These are phyloP conservation scores for Bombus haemorrhoidalis DNA, from an alignment of 1,140 invertebrate species.

Conservation along the genomic window DNA sequence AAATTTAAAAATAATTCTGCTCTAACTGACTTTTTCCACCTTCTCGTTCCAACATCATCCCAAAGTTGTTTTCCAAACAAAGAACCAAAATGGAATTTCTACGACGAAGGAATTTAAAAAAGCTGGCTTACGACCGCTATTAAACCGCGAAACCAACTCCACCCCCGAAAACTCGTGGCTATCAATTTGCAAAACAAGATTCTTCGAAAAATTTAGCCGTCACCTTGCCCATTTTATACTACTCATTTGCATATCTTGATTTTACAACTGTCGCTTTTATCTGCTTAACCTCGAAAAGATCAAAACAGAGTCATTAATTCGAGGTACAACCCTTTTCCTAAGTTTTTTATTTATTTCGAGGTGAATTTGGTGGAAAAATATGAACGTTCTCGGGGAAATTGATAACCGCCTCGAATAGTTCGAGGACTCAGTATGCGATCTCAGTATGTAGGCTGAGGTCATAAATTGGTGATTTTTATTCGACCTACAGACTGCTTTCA, in stretches of 20 bases:
- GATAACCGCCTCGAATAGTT: constrained; percentile 24
- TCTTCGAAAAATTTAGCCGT: constrained; percentile 20
- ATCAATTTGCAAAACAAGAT: neutral
- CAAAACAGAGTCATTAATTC: neutral
- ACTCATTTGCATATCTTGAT: constrained; percentile 20
- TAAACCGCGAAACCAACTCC: neutral
- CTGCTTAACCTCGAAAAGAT: neutral
- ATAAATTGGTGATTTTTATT: constrained; percentile 62
- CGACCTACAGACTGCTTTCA: constrained; percentile 57
- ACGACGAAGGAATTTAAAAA: neutral
- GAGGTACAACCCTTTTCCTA: neutral
- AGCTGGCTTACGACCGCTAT: neutral
- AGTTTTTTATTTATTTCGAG: neutral
- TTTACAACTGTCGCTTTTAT: neutral
- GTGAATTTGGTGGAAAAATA: neutral
- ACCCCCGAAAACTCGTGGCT: neutral
- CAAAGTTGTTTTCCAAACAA: neutral
- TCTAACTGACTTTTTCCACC: too few species aligned
- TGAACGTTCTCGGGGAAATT: constrained; percentile 8
- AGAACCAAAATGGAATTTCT: neutral
- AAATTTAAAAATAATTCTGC: neutral
- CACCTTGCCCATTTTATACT: neutral
- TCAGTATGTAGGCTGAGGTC: constrained; percentile 61
- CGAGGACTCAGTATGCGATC: constrained; percentile 26
- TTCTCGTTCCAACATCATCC: too few species aligned